phyloP scores from a whole-genome alignment of 2,888 invertebrate genomes.

The Torymus auratus region DNA sequence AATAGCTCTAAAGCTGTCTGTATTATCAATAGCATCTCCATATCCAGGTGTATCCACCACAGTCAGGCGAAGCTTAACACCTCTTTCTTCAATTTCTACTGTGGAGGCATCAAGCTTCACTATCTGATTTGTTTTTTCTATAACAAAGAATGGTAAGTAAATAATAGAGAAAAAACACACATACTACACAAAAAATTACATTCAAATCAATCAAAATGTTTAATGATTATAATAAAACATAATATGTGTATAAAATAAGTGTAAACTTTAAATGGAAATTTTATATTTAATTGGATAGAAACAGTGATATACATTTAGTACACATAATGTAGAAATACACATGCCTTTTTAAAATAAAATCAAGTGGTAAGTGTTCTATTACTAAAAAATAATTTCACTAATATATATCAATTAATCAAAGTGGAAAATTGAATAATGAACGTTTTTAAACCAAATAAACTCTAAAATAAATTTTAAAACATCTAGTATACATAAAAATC shows the following conservation, averaged over 20 bases:
- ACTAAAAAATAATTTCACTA: constrained; percentile 17
- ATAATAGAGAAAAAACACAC: constrained; percentile 20
- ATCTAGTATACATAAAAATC: constrained; percentile 15
- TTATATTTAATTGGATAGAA: too few species aligned
- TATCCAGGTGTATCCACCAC: constrained; percentile 98
- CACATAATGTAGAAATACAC: constrained; percentile 27
- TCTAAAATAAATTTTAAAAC: constrained; percentile 1
- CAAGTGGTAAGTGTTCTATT: neutral
- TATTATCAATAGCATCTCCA: constrained; percentile 96
- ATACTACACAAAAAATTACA: constrained; percentile 10
- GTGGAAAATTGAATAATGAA: neutral
- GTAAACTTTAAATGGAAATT: too few species aligned
- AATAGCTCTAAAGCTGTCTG: constrained; percentile 95
- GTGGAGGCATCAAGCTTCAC: constrained; percentile 96
- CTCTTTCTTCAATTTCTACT: constrained; percentile 96
- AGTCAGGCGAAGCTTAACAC: constrained; percentile 93
- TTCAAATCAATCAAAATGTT: neutral
- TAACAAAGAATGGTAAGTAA: constrained; percentile 18
- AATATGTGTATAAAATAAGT: too few species aligned
- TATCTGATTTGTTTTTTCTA: constrained; percentile 93
- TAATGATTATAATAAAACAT: neutral
- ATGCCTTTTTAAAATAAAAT: constrained; percentile 52
- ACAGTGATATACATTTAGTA: neutral
- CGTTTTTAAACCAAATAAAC: constrained; percentile 8
- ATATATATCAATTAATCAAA: too few species aligned